phyloP scores from a whole-genome alignment of 2,888 invertebrate species.

The Diaperis boleti region DNA sequence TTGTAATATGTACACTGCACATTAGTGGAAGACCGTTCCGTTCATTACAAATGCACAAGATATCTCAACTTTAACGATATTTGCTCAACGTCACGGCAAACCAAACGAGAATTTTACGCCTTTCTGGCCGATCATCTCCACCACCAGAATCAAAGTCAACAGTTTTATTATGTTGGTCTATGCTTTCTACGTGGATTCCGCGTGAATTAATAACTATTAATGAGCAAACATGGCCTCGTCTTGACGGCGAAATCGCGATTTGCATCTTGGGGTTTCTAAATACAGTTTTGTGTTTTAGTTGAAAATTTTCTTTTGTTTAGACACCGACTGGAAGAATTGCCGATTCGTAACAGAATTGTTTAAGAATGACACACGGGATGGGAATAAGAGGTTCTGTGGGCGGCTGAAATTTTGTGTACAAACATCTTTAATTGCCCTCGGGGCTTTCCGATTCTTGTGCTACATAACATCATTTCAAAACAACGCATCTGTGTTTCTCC shows the following conservation, averaged over 20 bases:
- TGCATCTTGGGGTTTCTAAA: neutral
- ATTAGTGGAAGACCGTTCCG: constrained; percentile 47
- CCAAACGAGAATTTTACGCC: constrained; percentile 36
- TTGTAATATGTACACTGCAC: constrained; percentile 51
- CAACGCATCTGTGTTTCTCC: too few species aligned
- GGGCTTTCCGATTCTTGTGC: too few species aligned
- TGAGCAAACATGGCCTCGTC: constrained; percentile 33
- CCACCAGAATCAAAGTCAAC: constrained; percentile 30
- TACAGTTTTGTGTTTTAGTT: too few species aligned
- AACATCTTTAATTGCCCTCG: too few species aligned
- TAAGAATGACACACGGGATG: too few species aligned
- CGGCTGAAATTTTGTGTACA: too few species aligned
- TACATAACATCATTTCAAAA: too few species aligned
- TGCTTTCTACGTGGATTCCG: constrained; percentile 34
- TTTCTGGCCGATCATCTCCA: constrained; percentile 28
- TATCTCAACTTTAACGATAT: constrained; percentile 52
- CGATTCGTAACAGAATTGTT: too few species aligned
- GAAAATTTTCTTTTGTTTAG: too few species aligned
- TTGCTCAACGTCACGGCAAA: constrained; percentile 39
- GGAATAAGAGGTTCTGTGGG: too few species aligned
- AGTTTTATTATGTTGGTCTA: constrained; percentile 27
- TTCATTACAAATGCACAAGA: constrained; percentile 54
- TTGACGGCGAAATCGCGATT: constrained; percentile 1
- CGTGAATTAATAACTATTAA: constrained; percentile 37
- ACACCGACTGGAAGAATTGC: too few species aligned